Evolutionary conservation across 2,113 vertebrate genomes (phyloP), one percentile per base, ranked within the genome.

Genomic region (Zosterops lateralis): DNA sequence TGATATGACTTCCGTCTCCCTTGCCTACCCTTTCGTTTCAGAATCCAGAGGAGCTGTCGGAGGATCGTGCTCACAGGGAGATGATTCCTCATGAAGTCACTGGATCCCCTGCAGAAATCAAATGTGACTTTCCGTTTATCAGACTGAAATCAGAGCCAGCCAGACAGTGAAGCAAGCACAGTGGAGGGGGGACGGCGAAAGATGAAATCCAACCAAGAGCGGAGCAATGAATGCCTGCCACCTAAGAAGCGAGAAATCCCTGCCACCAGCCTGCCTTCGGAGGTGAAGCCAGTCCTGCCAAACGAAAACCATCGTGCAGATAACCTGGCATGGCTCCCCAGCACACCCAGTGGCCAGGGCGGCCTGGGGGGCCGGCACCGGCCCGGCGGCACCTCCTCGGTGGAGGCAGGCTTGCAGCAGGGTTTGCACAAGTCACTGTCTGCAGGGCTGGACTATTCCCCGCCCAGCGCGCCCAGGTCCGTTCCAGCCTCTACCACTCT

Each of bases 41-140:
- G 97, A 97, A 97, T 97, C 97, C 97, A 94, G 98, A 98, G 97
- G 96, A 97, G 96, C 98, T 91, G 95, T 94, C 32, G 91, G 98
- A 98, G 97, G 92, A 98, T 98, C 84, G 96, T 96, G 97, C 97
- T 98, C 97, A 95, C 96, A 97, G 97, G 98, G 99, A 99, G 98
- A 99, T 99, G 99, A 99, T 99, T 99, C 99, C 99, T 92, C 99
- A 99, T 99, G 99, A 99, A 99, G 98, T 97, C 96, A 97, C 97
- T 98, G 98, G 98, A 98, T 98, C 98, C 97, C 98, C 98, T 97
- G 98, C 97, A 97, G 98, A 98, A 98, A 98, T 98, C 98, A 98
- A 98, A 98, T 98, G 98, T 98, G 98, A 99, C 97, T 98, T 98
- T 98, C 98, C 97, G 1, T 98, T 98, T 98, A 98, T 97, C 96